phyloP scores from a whole-genome alignment of 2,888 invertebrate genomes.

The Sthenelais limicola region DNA sequence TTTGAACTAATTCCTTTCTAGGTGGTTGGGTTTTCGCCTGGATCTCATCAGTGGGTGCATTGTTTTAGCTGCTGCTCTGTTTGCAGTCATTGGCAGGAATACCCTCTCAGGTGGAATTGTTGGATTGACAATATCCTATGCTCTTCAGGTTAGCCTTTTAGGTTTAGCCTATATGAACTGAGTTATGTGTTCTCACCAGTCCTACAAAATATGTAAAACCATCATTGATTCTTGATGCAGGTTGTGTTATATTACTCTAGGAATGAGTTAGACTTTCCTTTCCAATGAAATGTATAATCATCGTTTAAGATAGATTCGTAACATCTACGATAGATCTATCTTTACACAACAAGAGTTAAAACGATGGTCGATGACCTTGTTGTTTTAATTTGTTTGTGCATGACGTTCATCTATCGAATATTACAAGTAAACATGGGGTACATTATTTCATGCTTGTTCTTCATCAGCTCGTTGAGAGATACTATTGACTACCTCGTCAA shows the following conservation, averaged over 20 bases:
- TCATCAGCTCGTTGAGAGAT: too few species aligned
- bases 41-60: constrained; percentile 67
- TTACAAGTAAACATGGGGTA: not conserved
- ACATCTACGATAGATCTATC: too few species aligned
- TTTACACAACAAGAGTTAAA: too few species aligned
- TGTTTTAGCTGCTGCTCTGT: constrained; percentile 65
- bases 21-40: constrained; percentile 71
- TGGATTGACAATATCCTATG: constrained; percentile 69
- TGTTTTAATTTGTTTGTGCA: too few species aligned
- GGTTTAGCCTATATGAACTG: not conserved
- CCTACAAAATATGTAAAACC: not conserved
- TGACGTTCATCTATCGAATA: too few species aligned
- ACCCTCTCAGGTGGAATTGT: constrained; percentile 64
- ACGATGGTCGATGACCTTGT: too few species aligned
- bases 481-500: too few species aligned
- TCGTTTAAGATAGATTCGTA: too few species aligned
- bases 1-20: constrained; percentile 43
- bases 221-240: too few species aligned
- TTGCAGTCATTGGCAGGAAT: constrained; percentile 65
- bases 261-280: too few species aligned
- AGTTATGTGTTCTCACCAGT: not conserved
- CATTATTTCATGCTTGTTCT: not conserved
- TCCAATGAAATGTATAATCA: too few species aligned
- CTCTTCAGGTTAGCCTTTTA: constrained; percentile 57
- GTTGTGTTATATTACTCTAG: too few species aligned